A percentile compares a stretch with the other conserved stretches of the same genome.
Evolutionary conservation across 2,113 vertebrate species (phyloP).

Genomic region (Arothron firmamentum): DNA sequence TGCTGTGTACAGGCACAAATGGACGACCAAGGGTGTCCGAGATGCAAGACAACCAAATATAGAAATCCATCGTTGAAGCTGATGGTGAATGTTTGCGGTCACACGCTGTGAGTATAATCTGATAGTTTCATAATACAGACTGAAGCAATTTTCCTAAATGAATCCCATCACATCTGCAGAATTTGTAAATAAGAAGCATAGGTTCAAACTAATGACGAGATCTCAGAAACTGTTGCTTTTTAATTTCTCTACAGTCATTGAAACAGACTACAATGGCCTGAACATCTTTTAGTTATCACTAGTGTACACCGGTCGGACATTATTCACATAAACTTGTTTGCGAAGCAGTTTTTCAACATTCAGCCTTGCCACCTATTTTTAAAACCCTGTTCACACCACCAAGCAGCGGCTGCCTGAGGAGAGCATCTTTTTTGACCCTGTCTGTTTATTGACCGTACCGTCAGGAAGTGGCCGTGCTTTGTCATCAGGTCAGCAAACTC

Average conservation of each 20-base stretch:
- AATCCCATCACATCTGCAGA: not conserved
- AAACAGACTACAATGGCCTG: not conserved
- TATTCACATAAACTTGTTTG: slow-evolving; percentile 7
- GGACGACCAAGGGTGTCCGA: slow-evolving; percentile 92
- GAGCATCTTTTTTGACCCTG: slow-evolving; percentile 58
- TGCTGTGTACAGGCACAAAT: slow-evolving; percentile 60
- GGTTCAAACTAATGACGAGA: too few relatives aligned
- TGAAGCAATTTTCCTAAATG: not conserved
- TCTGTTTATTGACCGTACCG: slow-evolving; percentile 63
- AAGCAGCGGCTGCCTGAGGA: slow-evolving; percentile 29
- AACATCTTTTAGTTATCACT: not conserved
- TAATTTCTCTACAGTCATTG: not conserved
- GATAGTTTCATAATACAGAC: not conserved
- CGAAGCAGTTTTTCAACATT: slow-evolving; percentile 18
- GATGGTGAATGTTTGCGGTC: slow-evolving; percentile 98
- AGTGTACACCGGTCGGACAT: too few relatives aligned
- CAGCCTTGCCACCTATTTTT: slow-evolving; percentile 31
- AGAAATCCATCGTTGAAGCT: slow-evolving; percentile 93
- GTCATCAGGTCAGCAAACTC: slow-evolving; percentile 69
- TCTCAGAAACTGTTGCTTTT: not conserved
- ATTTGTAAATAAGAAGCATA: too few relatives aligned
- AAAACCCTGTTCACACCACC: slow-evolving; percentile 11
- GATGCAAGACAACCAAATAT: slow-evolving; percentile 97
- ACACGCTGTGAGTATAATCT: slow-evolving; percentile 89
- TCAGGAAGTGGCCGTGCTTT: slow-evolving; percentile 66